Percentiles rank a stretch among this genome's conserved stretches.
Evolutionary conservation across 2,888 invertebrate genomes (phyloP).

Genomic region (Hemithea aestivaria): DNA sequence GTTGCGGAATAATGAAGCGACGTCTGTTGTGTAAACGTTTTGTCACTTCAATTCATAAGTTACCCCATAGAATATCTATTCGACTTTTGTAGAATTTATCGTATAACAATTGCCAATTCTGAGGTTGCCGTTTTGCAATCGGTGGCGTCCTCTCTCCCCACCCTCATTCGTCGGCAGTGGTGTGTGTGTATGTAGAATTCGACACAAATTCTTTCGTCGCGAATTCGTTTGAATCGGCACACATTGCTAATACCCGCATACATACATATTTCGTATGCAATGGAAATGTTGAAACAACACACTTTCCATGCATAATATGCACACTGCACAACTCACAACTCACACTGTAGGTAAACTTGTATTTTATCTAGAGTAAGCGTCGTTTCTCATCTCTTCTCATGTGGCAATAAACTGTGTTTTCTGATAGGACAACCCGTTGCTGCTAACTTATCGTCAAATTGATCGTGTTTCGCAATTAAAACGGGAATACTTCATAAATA

Average conservation of each 20-base stretch:
- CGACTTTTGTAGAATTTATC: constrained; percentile 17
- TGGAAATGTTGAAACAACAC: constrained; percentile 8
- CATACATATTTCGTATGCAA: constrained; percentile 12
- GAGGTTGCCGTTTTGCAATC: constrained; percentile 12
- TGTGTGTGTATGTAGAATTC: constrained; percentile 21
- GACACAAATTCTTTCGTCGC: constrained; percentile 24
- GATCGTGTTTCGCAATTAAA: constrained; percentile 5
- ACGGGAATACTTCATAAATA: constrained; percentile 5
- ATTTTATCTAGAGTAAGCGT: constrained; percentile 1
- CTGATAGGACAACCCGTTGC: constrained; percentile 12
- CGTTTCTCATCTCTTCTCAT: constrained; percentile 5
- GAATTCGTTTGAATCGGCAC: constrained; percentile 16
- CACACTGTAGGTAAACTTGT: constrained; percentile 2
- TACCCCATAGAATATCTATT: constrained; percentile 25
- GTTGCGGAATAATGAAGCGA: constrained; percentile 29
- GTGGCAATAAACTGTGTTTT: constrained; percentile 9
- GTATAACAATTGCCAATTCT: constrained; percentile 16
- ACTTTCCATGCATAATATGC: constrained; percentile 9
- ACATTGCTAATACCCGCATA: constrained; percentile 24
- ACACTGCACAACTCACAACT: neutral
- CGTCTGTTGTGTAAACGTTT: constrained; percentile 25
- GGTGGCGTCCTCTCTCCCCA: constrained; percentile 2
- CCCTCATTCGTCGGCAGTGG: constrained; percentile 3
- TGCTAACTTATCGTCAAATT: constrained; percentile 11
- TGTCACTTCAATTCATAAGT: constrained; percentile 20